phyloP scores from a whole-genome alignment of 2,888 invertebrate species.

The Iphiclides podalirius region DNA sequence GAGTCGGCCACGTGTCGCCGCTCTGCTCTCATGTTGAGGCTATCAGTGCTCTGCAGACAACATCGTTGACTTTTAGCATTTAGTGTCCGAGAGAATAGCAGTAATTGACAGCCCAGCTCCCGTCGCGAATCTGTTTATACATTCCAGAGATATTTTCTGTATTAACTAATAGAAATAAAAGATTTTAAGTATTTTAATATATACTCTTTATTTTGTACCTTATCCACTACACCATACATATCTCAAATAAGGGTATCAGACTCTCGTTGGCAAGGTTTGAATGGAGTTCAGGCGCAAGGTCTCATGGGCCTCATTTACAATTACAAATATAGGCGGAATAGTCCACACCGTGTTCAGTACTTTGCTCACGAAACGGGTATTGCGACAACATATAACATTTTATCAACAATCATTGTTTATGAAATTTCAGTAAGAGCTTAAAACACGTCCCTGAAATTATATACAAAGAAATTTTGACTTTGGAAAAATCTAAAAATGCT shows the following conservation, averaged over 20 bases:
- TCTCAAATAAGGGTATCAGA: slow-evolving; percentile 52
- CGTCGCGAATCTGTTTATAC: slow-evolving; percentile 29
- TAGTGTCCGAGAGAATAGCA: too few relatives aligned
- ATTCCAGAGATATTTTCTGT: slow-evolving; percentile 49
- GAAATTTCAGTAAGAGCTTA: too few relatives aligned
- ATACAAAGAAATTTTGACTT: too few relatives aligned
- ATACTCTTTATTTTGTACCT: slow-evolving; percentile 55
- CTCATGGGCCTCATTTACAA: background rate
- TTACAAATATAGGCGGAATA: background rate
- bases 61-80: too few relatives aligned
- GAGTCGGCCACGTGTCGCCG: too few relatives aligned
- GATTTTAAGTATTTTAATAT: slow-evolving; percentile 48
- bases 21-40: too few relatives aligned
- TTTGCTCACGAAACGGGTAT: too few relatives aligned
- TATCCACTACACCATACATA: slow-evolving; percentile 34
- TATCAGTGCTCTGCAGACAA: too few relatives aligned
- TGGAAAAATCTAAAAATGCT: too few relatives aligned
- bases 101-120: background rate
- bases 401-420: too few relatives aligned
- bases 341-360: background rate
- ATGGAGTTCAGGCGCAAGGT: background rate
- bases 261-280: slow-evolving; percentile 60
- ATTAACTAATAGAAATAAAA: slow-evolving; percentile 43
- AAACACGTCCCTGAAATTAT: too few relatives aligned
- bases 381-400: too few relatives aligned